Evolutionary conservation across 2,113 vertebrate species (phyloP), one percentile per base, ranked within the genome.

Genomic region (Oryzias curvinotus): DNA sequence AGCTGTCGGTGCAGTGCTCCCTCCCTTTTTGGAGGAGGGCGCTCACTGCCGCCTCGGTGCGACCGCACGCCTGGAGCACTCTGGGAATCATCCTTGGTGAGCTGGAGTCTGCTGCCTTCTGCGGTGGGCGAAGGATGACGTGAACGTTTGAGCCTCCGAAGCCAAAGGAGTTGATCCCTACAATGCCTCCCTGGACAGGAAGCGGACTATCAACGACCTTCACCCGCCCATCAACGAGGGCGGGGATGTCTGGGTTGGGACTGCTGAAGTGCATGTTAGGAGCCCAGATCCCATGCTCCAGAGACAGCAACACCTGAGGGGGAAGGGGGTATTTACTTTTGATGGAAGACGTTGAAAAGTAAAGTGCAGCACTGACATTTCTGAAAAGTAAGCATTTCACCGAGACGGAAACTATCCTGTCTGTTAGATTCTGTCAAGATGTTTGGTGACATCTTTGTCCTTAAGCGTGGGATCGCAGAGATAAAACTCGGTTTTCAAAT

Each of bases 141-240:
- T 99, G 96, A 52, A 94, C 97, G 4, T 98, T 99, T 74, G 96
- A 93, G 55, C 97, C 97, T 5, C 97, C 97, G 0, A 98, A 99
- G 53, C 97, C 97, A 51, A 99, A 98, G 0, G 96, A 98, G 83
- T 95, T 99, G 81, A 98, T 86, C 57, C 93, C 85, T 1, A 95
- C 93, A 10, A 94, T 77, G 78, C 95, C 95, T 0, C 96, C 95
- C 7, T 84, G 91, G n/a, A 95, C 74, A 0, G 95, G 94, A 1
- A 84, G 77, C 2, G 96, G 97, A 57, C 75, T 85, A 46, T 92
- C 87, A 3, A 98, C 93, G 0, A 99, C 94, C 51, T 78, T 71
- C 5, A 98, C 48, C 3, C 89, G 86, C 0, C 95, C 95, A 0
- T 95, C 92, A 0, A 17, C 65, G 65, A 99, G 92, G 0, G 92